Evolutionary conservation across 2,888 invertebrate species (phyloP), one percentile per base, ranked within the genome.

Genomic region (Erpobdella octoculata): DNA sequence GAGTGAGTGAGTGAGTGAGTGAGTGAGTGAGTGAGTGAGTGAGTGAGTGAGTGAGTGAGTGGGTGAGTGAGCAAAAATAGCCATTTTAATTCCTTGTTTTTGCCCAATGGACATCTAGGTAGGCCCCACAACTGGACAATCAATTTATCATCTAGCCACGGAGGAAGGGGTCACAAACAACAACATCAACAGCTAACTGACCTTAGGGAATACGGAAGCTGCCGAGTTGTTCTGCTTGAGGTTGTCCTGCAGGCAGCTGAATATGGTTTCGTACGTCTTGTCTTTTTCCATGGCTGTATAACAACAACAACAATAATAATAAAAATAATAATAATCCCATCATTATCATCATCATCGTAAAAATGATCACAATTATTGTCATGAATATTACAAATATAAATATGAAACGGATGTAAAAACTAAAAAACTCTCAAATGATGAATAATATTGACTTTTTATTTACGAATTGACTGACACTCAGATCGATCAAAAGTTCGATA

Each of bases 191-290:
- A 12, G 53, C 53, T 53, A 53, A 53, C 53, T 25, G 28, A 28
- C 53, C 1, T 53, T 28, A 53, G 46, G 28, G 1, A 21, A 3
- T 28, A 37, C 46, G 46, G 28, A 46, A 25, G 33, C 31, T 2
- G 48, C 37, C 12, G 28, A 21, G 41, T 41, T 69, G 53, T 53
- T 69, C 25, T 69, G 46, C 48, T 53, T 48, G 33, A 69, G 58
- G 21, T 53, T 53, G 33, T 69, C 58, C 12, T 69, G 69, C n/a
- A 69, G 58, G 33, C 69, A 48, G 36, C 58, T 53, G 58, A 58
- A 69, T n/a, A 69, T 69, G 1, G 69, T 36, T 4, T 46, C 28
- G 36, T 58, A 69, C 2, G 69, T 69, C 12, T 31, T 28, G 58
- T 69, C 69, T 15, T 46, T 58, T 8, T 69, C 35, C 69, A 69